Conservation (phyloP, 1,140 invertebrate genomes). For the Maniola jurtina region DNA sequence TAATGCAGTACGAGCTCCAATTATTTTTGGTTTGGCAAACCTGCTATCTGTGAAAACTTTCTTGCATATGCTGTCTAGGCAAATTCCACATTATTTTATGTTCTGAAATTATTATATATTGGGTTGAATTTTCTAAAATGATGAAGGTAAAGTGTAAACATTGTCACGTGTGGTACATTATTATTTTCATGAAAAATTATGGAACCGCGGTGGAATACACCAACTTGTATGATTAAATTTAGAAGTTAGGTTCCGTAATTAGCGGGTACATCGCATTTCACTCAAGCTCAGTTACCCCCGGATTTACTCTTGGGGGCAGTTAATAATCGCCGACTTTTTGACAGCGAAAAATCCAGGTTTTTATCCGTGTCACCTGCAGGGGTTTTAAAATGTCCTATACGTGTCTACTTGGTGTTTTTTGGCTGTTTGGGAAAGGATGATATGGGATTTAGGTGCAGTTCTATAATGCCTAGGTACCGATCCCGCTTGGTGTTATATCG, state of each 20-base stretch:
- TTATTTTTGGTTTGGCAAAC: no score
- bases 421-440: background rate
- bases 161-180: slow-evolving; percentile 28
- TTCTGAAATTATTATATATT: no score
- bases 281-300: slow-evolving; percentile 49
- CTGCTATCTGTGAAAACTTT: no score
- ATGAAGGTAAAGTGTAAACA: slow-evolving; percentile 20
- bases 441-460: background rate
- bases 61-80: no score
- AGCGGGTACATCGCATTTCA: slow-evolving; percentile 71
- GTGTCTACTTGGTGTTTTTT: background rate
- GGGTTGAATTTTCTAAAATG: background rate
- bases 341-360: slow-evolving; percentile 24
- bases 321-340: slow-evolving; percentile 27
- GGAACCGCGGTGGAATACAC: slow-evolving; percentile 51
- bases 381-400: slow-evolving; percentile 5
- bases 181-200: slow-evolving; percentile 67
- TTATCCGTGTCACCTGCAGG: slow-evolving; percentile 11
- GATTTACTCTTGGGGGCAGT: slow-evolving; percentile 56
- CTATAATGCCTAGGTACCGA: no score
- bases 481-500: no score
- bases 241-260: slow-evolving; percentile 70
- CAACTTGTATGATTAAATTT: slow-evolving; percentile 75
- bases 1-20: no score
- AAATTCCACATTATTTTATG: no score